A percentile compares a stretch with the other conserved stretches of the same genome.
Conservation (phyloP, 2,888 invertebrate species). For the Conistra vaccinii region DNA sequence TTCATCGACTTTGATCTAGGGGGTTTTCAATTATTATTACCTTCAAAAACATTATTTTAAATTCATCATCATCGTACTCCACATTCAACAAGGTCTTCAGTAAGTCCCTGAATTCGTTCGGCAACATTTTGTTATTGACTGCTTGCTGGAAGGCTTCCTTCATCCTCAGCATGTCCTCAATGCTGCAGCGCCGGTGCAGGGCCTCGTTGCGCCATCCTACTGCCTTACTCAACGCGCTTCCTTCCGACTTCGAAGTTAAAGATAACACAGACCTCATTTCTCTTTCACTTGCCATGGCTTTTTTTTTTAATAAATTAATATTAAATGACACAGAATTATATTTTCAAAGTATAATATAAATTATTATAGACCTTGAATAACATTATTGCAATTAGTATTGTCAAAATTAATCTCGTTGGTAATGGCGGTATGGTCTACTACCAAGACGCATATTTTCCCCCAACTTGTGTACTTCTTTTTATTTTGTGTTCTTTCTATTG, state of each 20-base stretch:
- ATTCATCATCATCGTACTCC: constrained; percentile 91
- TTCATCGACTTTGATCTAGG: background rate
- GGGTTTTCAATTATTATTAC: constrained; percentile 74
- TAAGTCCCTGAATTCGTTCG: constrained; percentile 82
- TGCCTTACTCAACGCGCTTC: constrained; percentile 65
- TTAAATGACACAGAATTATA: constrained; percentile 6
- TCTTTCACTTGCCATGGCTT: constrained; percentile 78
- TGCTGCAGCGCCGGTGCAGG: constrained; percentile 85
- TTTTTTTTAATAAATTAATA: background rate
- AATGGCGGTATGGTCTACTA: constrained; percentile 4
- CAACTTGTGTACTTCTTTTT: no score
- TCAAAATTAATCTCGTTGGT: constrained; percentile 44
- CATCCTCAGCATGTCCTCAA: constrained; percentile 86
- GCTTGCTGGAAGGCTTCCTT: constrained; percentile 86
- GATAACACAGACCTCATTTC: constrained; percentile 77
- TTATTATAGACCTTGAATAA: background rate
- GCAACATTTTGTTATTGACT: constrained; percentile 81
- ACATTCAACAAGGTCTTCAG: constrained; percentile 85
- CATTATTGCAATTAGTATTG: constrained; percentile 12
- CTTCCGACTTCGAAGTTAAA: constrained; percentile 80
- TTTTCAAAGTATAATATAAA: background rate
- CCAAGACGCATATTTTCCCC: no score
- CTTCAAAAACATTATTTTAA: constrained; percentile 91
- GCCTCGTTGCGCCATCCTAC: constrained; percentile 78
- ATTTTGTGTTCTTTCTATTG: no score